Evolutionary conservation across 92 coral and sea anemone genomes (phyloP).

Genomic region (Hydrozoanthus gracilis): DNA sequence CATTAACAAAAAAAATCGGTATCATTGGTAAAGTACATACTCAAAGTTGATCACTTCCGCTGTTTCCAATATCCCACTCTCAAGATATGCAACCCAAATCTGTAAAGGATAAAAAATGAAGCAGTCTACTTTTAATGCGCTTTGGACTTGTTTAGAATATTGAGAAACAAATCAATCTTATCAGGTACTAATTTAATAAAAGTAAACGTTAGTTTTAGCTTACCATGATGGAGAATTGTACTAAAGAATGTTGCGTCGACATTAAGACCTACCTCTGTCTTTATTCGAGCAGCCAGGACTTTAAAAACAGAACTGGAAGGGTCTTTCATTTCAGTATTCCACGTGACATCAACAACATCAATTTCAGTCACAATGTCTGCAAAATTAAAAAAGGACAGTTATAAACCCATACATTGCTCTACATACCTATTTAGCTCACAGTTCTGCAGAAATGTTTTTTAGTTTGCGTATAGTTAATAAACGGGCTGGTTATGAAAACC

Average conservation of each 20-base stretch:
- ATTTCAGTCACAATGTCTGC: not conserved
- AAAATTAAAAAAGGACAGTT: not conserved
- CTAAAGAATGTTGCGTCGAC: too few relatives aligned
- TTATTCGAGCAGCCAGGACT: constrained; percentile 2
- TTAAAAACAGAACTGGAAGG: not conserved
- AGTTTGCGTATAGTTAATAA: too few relatives aligned
- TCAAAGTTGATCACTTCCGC: not conserved
- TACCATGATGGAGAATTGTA: not conserved
- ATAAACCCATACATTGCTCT: too few relatives aligned
- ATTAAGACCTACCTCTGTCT: constrained; percentile 7
- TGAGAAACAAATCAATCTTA: too few relatives aligned
- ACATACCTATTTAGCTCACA: too few relatives aligned
- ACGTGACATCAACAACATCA: not conserved
- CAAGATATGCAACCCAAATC: constrained; percentile 11
- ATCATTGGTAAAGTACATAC: not conserved
- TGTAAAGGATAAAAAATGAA: not conserved
- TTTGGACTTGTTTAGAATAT: too few relatives aligned
- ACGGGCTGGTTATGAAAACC: too few relatives aligned
- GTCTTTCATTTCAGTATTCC: not conserved
- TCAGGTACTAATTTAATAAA: too few relatives aligned
- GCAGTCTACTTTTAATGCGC: too few relatives aligned
- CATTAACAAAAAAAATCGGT: not conserved
- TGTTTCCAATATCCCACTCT: constrained; percentile 7
- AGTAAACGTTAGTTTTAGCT: too few relatives aligned
- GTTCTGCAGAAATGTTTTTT: too few relatives aligned